Base-by-base conservation (phyloP, 2,797 vertebrate genomes). In the Garrulus glandarius region DNA sequence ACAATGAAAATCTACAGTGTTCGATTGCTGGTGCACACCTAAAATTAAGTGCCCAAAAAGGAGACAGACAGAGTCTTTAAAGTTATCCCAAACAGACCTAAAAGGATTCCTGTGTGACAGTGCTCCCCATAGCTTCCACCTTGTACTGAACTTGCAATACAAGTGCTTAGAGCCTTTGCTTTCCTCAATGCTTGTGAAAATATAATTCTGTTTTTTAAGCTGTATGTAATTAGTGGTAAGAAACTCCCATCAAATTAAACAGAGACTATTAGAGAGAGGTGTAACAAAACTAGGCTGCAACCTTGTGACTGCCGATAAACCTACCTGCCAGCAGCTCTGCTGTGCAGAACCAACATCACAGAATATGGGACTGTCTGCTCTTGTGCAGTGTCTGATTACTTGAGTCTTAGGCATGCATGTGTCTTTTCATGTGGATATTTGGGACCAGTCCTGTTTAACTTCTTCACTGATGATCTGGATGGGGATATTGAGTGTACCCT, bases 371-470 rank as follows among this genome's bases (percentile, higher is more conserved):
- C 29, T 34, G 19, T 20, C n/a, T 80, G 46, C 32, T 79, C 56
- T 34, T 49, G 30, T 36, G 32, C 8, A 6, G 30, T 4, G 0
- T 61, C 34, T 4, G 1, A 18, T 60, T 56, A 56, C 0, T 0
- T 30, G 67, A 46, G 41, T 69, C 43, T 87, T 47, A 39, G 52
- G 15, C 30, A 32, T 43, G 18, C 61, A 32, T n/a, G 3, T 53
- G 21, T 27, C n/a, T 61, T 9, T 46, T 89, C 30, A 32, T 0
- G 0, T 22, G 34, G 23, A 4, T 52, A 20, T 64, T 46, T 70
- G 39, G 15, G 21, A 34, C 44, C 34, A 30, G 44, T 52, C 64
- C 24, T 64, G 17, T 53, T 65, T 27, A 71, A 41, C 13, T 23
- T 23, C 50, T 39, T 44, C 27, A 20, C 22, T 52, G 44, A 27